These are phyloP conservation scores for Phrynosoma platyrhinos DNA, from an alignment of 2,113 vertebrate genomes.

Conservation along the genomic window DNA sequence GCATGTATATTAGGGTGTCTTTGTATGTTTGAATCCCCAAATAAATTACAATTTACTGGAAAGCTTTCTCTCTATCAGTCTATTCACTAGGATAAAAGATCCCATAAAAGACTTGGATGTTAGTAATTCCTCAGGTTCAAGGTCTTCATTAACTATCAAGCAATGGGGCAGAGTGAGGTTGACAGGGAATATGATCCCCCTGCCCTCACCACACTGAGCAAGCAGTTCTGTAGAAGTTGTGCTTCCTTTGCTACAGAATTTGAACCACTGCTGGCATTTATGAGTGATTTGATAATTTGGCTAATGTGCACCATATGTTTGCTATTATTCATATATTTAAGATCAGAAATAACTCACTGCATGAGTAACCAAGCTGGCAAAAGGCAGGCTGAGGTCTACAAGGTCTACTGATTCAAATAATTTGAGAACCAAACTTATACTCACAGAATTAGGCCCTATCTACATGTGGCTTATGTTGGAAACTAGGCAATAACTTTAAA, in stretches of 20 bases:
- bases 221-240: neutral
- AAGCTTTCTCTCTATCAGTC: too few relatives aligned
- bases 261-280: neutral
- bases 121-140: too few relatives aligned
- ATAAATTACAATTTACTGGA: too few relatives aligned
- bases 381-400: neutral
- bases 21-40: too few relatives aligned
- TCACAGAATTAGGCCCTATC: neutral
- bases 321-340: constrained; percentile 18
- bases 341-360: neutral
- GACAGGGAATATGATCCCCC: neutral
- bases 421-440: neutral
- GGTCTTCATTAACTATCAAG: too few relatives aligned
- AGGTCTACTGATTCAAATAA: neutral
- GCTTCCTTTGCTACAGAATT: neutral
- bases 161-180: too few relatives aligned
- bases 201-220: too few relatives aligned
- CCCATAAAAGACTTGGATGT: too few relatives aligned
- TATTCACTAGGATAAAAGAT: too few relatives aligned
- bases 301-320: neutral
- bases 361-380: neutral
- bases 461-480: neutral
- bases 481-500: neutral
- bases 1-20: too few relatives aligned
- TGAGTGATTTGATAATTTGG: neutral